Percentiles rank a stretch among this genome's conserved stretches.
Evolutionary conservation across 2,113 vertebrate genomes (phyloP).

Genomic region (Pituophis catenifer): DNA sequence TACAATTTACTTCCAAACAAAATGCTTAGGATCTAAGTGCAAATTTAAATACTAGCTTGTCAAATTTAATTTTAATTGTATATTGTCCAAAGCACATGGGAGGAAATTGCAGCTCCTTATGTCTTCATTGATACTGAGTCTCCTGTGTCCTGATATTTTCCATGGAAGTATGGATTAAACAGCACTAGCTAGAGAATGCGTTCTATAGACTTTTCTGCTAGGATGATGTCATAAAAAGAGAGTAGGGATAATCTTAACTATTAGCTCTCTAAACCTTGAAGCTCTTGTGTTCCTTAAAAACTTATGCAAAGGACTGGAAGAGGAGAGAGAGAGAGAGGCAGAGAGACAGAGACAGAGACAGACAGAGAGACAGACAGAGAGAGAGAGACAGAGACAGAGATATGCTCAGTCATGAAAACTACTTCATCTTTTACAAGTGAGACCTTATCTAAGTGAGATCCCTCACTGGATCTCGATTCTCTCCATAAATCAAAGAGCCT

Average conservation of each 20-base stretch:
- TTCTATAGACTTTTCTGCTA: neutral
- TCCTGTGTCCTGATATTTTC: neutral
- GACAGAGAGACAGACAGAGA: no score
- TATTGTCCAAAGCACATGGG: neutral
- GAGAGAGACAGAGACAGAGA: no score
- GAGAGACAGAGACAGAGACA: no score
- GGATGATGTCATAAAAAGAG: neutral
- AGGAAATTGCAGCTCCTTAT: neutral
- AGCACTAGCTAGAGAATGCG: neutral
- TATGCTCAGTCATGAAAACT: neutral
- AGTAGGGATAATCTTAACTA: neutral
- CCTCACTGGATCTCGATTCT: neutral
- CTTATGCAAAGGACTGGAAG: neutral
- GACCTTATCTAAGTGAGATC: neutral
- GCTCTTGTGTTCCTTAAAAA: neutral
- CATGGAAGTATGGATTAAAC: neutral
- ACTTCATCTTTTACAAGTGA: neutral
- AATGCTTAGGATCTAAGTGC: neutral
- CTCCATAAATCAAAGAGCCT: neutral
- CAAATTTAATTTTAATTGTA: neutral
- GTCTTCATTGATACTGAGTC: neutral
- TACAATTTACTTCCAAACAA: neutral
- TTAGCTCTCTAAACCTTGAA: no score
- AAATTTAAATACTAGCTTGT: neutral
- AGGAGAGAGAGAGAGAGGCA: neutral